These are phyloP conservation scores for Erinaceus europaeus DNA, from an alignment of 2,113 vertebrate species.

Conservation along the genomic window DNA sequence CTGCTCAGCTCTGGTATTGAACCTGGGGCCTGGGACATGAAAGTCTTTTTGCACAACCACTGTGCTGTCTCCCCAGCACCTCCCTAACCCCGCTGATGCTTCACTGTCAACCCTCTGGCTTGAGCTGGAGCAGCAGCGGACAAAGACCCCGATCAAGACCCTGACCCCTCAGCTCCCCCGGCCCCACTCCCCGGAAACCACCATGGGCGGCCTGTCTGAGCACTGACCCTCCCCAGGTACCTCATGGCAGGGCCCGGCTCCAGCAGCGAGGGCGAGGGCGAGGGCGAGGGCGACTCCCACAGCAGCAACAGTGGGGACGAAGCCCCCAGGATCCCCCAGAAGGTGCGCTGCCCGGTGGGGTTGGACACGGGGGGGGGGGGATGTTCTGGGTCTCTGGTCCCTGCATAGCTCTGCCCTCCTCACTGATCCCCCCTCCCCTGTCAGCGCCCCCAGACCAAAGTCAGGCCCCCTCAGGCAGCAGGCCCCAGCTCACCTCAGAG, in stretches of 20 bases:
- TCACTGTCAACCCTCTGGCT: not conserved
- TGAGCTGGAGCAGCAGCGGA: not conserved
- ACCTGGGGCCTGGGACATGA: too few relatives aligned
- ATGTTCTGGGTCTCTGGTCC: not conserved
- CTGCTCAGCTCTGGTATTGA: too few relatives aligned
- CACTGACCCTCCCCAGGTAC: slow-evolving; percentile 76
- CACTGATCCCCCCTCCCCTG: not conserved
- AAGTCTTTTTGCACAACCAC: too few relatives aligned
- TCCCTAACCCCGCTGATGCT: too few relatives aligned
- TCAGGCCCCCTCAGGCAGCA: slow-evolving; percentile 44
- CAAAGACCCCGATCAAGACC: too few relatives aligned
- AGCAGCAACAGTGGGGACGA: slow-evolving; percentile 5
- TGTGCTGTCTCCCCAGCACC: too few relatives aligned
- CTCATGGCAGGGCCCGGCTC: slow-evolving; percentile 87
- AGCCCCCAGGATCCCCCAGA: slow-evolving; percentile 25
- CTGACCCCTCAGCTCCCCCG: not conserved
- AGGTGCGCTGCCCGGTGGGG: slow-evolving; percentile 45
- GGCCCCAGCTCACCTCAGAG: slow-evolving; percentile 43
- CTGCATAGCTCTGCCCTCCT: not conserved
- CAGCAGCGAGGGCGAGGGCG: slow-evolving; percentile 83
- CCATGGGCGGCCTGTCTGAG: not conserved
- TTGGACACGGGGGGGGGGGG: not conserved
- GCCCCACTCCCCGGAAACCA: rapidly evolving
- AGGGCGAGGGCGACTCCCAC: slow-evolving; percentile 61
- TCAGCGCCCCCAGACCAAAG: slow-evolving; percentile 35